Evolutionary conservation across 2,888 invertebrate species (phyloP), one percentile per base, ranked within the genome.

Genomic region (Rhaphigaster nebulosa): DNA sequence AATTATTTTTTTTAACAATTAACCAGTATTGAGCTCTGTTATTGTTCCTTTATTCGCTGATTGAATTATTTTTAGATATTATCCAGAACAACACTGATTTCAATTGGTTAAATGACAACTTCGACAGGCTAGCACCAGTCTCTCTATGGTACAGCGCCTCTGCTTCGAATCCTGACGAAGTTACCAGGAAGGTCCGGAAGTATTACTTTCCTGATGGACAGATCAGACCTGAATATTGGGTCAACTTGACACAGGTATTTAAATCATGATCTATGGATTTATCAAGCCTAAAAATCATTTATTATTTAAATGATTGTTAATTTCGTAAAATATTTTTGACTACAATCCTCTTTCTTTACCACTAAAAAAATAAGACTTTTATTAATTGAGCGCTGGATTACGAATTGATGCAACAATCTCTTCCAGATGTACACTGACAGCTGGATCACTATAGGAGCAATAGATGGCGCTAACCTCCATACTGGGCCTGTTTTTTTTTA

Each of bases 351-450:
- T 10, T 6, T 45, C 45, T 45, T 10, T 45, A n/a, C n/a, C n/a
- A n/a, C n/a, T n/a, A n/a, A n/a, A 6, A 45, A 45, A 45, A 4
- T 45, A 6, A 45, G 10, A 45, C 45, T 10, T 45, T 45, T 45
- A 45, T 45, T 45, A 20, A 10, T n/a, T 60, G 60, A n/a, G n/a
- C 26, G 26, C 2, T 18, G 52, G 52, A 2, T 15, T 52, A 52
- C 4, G 15, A 20, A 56, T 60, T 29, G 6, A 76, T 76, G 18
- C 12, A 20, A 23, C 13, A 20, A 54, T 56, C 13, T 70, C 4
- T 65, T 89, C 12, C 20, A 89, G 89, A 89, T 89, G 89, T 65
- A 52, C 76, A 65, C 80, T 20, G 89, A 89, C n/a, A 50, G 29
- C 26, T 65, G 38, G 54, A 45, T 89, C 52, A 52, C 29, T 29